These are phyloP conservation scores for Kradibia gibbosae DNA, from an alignment of 1,140 invertebrate genomes.

Conservation along the genomic window DNA sequence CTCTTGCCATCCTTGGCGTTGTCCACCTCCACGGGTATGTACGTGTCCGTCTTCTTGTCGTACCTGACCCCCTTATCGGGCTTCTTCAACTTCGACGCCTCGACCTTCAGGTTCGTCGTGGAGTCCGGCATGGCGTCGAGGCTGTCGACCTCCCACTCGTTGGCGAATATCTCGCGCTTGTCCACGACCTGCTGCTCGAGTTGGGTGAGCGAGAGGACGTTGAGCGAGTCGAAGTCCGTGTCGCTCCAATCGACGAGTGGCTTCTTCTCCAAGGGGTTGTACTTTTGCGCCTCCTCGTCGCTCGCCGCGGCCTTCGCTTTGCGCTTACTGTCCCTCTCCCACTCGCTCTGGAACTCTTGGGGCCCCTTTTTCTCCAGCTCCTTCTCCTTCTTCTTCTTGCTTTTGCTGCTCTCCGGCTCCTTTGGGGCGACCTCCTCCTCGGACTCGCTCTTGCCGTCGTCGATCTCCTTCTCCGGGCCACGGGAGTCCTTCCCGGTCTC, in stretches of 20 bases:
- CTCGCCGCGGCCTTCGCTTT: conserved; percentile 37
- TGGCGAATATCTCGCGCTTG: conserved; percentile 60
- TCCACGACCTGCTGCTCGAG: conserved; percentile 57
- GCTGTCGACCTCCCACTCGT: conserved; percentile 71
- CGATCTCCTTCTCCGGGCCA: conserved; percentile 33
- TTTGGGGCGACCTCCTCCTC: conserved; percentile 40
- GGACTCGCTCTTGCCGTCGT: conserved; percentile 12
- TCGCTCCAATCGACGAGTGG: conserved; percentile 57
- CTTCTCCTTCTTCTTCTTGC: conserved; percentile 50
- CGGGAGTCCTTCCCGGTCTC: conserved; percentile 24
- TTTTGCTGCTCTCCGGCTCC: conserved; percentile 11
- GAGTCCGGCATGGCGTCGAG: conserved; percentile 62
- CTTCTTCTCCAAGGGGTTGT: conserved; percentile 45
- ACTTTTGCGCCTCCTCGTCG: conserved; percentile 48
- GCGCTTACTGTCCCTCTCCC: conserved; percentile 44
- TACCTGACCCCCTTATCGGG: conserved; percentile 65
- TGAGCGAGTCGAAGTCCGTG: conserved; percentile 65
- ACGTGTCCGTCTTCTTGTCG: conserved; percentile 67
- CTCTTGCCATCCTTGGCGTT: conserved; percentile 60
- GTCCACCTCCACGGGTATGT: conserved; percentile 66
- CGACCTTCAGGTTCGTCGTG: neutral
- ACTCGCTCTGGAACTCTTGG: conserved; percentile 46
- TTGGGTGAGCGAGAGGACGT: conserved; percentile 66
- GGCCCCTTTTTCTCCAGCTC: conserved; percentile 47
- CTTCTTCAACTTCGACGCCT: conserved; percentile 52